Evolutionary conservation across 2,797 vertebrate species (phyloP), one percentile per base, ranked within the genome.

Genomic region (Podargus strigoides): DNA sequence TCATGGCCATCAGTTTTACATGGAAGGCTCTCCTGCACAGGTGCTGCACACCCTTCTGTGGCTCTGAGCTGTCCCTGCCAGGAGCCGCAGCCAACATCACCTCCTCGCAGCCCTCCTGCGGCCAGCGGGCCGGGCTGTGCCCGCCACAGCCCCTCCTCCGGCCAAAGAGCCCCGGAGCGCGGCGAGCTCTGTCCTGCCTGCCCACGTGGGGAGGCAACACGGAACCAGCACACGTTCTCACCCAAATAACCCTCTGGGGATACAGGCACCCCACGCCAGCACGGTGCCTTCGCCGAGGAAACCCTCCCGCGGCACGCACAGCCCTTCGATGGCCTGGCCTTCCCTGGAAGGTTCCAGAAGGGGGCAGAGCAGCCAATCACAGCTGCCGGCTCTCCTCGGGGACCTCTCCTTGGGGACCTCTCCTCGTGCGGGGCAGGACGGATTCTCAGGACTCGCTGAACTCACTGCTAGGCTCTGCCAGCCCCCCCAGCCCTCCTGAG

Each of bases 161-260:
- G 21, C 30, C 49, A 17, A 21, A 47, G 39, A 3, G 9, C 15
- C 7, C 55, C 7, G 16, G 28, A 39, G 21, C 0, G 0, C 0
- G 17, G 7, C 2, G 24, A 75, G 34, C 53, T 16, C 8, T 8
- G 19, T 26, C 32, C 58, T 12, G 3, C 18, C 81, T 4, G 27
- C n/a, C 42, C 39, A 16, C 0, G 1, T 2, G 1, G 14, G 0
- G 3, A 36, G 39, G 9, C n/a, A n/a, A n/a, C n/a, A n/a, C n/a
- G n/a, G n/a, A 30, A 64, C 3, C 4, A 17, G 4, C 22, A 36
- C 23, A 28, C 2, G 6, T 0, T 3, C 11, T 27, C 4, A 2
- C 11, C 10, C 30, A 11, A 4, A 28, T 7, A 36, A 20, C 3
- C 3, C 19, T 4, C 3, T 4, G 1, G 7, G 8, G 3, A 6